Evolutionary conservation across 2,113 vertebrate species (phyloP), one percentile per base, ranked within the genome.

Genomic region (Rana temporaria): DNA sequence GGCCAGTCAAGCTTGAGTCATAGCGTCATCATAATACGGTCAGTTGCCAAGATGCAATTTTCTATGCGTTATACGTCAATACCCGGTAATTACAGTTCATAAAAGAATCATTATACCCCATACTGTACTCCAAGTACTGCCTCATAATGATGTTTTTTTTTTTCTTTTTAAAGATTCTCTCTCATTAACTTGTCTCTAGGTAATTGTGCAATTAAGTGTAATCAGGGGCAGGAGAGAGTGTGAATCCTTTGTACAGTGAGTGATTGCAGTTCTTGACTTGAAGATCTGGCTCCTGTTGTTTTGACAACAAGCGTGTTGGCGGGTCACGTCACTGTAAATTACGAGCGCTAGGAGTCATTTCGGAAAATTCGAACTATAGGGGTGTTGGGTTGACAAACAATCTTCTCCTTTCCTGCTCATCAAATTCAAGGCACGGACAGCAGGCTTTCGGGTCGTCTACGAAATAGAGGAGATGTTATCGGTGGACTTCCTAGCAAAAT

Each of bases 141-240:
- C 90, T 89, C 84, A 90, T 87, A 90, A 82, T 87, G 88, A 86
- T 90, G 88, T 87, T 82, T 85, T 89, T n/a, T 86, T 86, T 87
- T 88, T 87, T 77, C 88, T 87, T 8, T 38, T 38, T 38, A 38
- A 89, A 88, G 88, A 86, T 84, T 85, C 75, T 42, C 87, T 86
- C 88, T 86, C 86, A 86, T 90, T 91, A 90, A 91, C 90, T 90
- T 91, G 86, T 90, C 84, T 90, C 84, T 84, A 88, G 90, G 85
- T 90, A 89, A 92, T 88, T 89, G 90, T 84, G 88, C 86, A 90
- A 90, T 92, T 90, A 85, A 85, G 87, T 84, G 85, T 87, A 89
- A 90, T 91, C 89, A 88, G 78, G 85, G 87, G 84, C 85, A 84
- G 76, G 56, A 85, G 88, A 89, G 87, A 87, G 52, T 81, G 69